These are phyloP conservation scores for Elymnias hypermnestra DNA, from an alignment of 1,140 invertebrate species.

Conservation along the genomic window DNA sequence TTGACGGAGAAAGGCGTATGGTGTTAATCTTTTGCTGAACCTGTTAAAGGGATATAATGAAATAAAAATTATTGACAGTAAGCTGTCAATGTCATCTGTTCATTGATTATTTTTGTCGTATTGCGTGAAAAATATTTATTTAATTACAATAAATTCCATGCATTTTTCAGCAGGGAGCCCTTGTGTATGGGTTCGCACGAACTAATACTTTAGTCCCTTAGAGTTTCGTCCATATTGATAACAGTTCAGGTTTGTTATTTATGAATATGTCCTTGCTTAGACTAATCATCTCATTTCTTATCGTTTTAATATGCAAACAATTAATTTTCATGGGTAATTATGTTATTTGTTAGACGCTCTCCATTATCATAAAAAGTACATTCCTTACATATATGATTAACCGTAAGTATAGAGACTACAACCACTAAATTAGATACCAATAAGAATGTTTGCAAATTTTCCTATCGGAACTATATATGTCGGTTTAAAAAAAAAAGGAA, in stretches of 20 bases:
- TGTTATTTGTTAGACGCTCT: neutral
- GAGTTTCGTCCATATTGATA: neutral
- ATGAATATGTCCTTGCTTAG: slow-evolving; percentile 37
- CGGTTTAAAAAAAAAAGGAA: no score
- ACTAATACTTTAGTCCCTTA: neutral
- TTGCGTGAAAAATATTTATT: slow-evolving; percentile 19
- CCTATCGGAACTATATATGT: no score
- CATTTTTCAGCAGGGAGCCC: neutral
- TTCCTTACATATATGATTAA: neutral
- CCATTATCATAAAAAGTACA: neutral
- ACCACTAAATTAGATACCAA: no score
- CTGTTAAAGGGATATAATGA: no score
- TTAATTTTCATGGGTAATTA: slow-evolving; percentile 34
- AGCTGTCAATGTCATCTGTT: slow-evolving; percentile 8
- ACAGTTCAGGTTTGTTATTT: slow-evolving; percentile 24
- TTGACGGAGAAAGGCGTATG: no score
- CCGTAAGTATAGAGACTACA: neutral
- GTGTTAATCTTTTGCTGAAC: no score
- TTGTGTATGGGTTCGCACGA: slow-evolving; percentile 7
- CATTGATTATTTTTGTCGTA: slow-evolving; percentile 24
- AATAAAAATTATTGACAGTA: slow-evolving; percentile 10
- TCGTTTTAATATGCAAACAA: slow-evolving; percentile 49
- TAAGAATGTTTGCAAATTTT: no score
- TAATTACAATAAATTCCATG: neutral
- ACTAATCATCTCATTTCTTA: slow-evolving; percentile 28